A percentile compares a stretch with the other conserved stretches of the same genome.
Conservation (phyloP, 1,140 invertebrate species). For the Drosophila ambigua region DNA sequence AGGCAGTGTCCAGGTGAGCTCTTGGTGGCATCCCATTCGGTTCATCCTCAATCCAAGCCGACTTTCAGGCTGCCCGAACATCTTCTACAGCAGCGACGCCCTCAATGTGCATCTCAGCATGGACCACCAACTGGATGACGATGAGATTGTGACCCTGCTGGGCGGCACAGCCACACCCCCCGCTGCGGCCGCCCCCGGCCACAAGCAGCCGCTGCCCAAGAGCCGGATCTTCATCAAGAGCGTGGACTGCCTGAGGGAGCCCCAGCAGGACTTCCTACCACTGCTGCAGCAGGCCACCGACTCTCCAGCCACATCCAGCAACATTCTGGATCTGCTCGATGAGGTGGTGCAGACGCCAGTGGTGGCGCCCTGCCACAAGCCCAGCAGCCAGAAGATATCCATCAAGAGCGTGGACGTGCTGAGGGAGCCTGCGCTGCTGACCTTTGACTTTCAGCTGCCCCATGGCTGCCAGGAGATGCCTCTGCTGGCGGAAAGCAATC, state of each 20-base stretch:
- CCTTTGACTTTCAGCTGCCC: slow-evolving; percentile 64
- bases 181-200: slow-evolving; percentile 12
- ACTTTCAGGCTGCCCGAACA: slow-evolving; percentile 83
- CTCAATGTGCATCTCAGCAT: slow-evolving; percentile 84
- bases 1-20: slow-evolving; percentile 57
- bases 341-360: slow-evolving; percentile 38
- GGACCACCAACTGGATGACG: slow-evolving; percentile 83
- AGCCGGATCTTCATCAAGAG: slow-evolving; percentile 80
- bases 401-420: slow-evolving; percentile 82
- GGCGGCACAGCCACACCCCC: slow-evolving; percentile 9
- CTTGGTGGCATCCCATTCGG: slow-evolving; percentile 39
- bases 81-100: slow-evolving; percentile 84
- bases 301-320: slow-evolving; percentile 2
- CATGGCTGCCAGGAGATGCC: slow-evolving; percentile 7
- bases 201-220: slow-evolving; percentile 32
- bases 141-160: slow-evolving; percentile 65
- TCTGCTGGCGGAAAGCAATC: slow-evolving; percentile 13
- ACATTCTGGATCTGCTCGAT: slow-evolving; percentile 65
- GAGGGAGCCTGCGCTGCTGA: slow-evolving; percentile 66
- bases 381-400: slow-evolving; percentile 75
- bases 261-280: slow-evolving; percentile 46
- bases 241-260: slow-evolving; percentile 75
- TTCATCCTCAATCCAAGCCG: neutral
- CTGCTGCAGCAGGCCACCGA: slow-evolving; percentile 35
- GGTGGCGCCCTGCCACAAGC: slow-evolving; percentile 20